phyloP scores from a whole-genome alignment of 2,797 vertebrate genomes.

The Typhlichthys eigenmanni region DNA sequence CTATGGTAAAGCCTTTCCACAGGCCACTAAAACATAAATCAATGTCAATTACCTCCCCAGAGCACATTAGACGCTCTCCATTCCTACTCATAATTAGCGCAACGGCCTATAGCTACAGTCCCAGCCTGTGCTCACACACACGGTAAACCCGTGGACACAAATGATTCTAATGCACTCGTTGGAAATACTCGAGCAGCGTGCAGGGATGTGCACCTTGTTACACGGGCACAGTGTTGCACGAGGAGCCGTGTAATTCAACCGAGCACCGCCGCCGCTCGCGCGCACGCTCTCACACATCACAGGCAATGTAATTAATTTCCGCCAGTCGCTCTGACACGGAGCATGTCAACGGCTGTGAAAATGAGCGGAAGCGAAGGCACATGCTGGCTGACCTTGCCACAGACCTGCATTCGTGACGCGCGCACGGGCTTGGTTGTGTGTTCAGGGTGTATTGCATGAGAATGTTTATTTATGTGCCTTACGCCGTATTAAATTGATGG shows the following conservation, averaged over 20 bases:
- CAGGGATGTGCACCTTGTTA: constrained; percentile 23
- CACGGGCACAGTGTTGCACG: constrained; percentile 30
- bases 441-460: not conserved
- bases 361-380: constrained; percentile 49
- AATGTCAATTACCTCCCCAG: constrained; percentile 83
- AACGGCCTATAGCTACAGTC: constrained; percentile 70
- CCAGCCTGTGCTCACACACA: constrained; percentile 59
- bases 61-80: constrained; percentile 76
- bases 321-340: constrained; percentile 52
- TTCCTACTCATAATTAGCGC: constrained; percentile 69
- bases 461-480: constrained; percentile 2
- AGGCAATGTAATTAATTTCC: constrained; percentile 62
- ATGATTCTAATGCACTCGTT: constrained; percentile 30
- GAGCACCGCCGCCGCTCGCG: constrained; percentile 20
- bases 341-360: constrained; percentile 51
- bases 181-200: constrained; percentile 50
- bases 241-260: constrained; percentile 34
- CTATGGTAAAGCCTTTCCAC: constrained; percentile 75
- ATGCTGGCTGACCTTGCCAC: constrained; percentile 60
- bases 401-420: not conserved
- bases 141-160: constrained; percentile 53
- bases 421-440: not conserved
- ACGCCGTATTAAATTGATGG: constrained; percentile 29
- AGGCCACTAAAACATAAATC: constrained; percentile 79
- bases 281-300: constrained; percentile 40